Conservation (phyloP, 2,797 vertebrate species). For the Pelobates cultripes region DNA sequence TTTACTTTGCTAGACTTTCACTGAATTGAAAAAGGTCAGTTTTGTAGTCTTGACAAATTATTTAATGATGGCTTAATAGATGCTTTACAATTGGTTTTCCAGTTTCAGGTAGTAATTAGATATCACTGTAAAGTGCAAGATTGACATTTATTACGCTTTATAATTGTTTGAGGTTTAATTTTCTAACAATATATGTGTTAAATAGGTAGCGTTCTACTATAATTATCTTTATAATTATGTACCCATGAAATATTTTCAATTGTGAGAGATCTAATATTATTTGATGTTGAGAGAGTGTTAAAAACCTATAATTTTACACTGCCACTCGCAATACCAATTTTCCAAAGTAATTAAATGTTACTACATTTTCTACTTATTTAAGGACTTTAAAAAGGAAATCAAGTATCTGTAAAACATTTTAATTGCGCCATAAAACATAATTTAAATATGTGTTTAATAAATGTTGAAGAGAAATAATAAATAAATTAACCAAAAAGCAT, state of each 20-base stretch:
- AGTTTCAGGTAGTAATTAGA: neutral
- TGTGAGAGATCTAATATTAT: neutral
- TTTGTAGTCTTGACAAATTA: neutral
- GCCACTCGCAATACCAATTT: neutral
- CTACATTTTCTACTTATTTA: too few relatives aligned
- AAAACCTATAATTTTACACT: neutral
- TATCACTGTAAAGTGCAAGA: neutral
- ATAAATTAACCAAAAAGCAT: too few relatives aligned
- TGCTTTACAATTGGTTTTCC: neutral
- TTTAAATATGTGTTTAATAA: too few relatives aligned
- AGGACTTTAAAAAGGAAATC: neutral
- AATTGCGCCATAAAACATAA: too few relatives aligned
- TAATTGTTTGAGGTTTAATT: neutral
- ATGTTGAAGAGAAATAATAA: too few relatives aligned
- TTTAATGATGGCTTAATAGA: neutral
- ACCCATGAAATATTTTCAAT: neutral
- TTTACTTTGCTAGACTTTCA: neutral
- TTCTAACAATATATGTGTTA: neutral
- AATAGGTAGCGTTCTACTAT: neutral
- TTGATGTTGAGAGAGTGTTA: neutral
- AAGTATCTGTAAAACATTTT: neutral
- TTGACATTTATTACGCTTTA: neutral
- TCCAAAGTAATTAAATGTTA: too few relatives aligned
- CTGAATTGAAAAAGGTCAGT: neutral
- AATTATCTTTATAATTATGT: neutral